Evolutionary conservation across 2,888 invertebrate genomes (phyloP).

Genomic region (Homarus gammarus): DNA sequence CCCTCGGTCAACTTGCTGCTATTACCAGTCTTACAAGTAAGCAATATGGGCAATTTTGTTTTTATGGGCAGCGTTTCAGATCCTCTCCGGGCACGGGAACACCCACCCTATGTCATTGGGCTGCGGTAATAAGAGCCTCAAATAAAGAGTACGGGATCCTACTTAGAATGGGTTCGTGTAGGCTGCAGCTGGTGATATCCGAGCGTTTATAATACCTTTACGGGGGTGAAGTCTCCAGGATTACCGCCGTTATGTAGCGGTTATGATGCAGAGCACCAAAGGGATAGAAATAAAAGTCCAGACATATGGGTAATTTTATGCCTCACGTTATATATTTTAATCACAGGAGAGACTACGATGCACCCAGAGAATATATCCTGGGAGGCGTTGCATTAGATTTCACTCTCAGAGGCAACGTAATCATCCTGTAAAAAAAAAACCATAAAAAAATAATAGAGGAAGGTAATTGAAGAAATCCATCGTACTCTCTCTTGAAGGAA

Average conservation of each 20-base stretch:
- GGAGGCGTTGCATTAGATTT: too few relatives aligned
- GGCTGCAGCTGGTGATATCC: neutral
- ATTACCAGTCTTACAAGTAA: slow-evolving; percentile 13
- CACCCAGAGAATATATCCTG: too few relatives aligned
- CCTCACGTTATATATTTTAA: neutral
- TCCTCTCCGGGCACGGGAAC: neutral
- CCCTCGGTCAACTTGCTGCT: neutral
- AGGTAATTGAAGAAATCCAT: too few relatives aligned
- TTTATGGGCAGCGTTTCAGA: neutral
- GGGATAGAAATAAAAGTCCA: neutral
- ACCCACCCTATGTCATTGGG: neutral
- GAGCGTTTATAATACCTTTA: slow-evolving; percentile 11
- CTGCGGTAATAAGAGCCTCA: neutral
- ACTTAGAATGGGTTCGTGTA: neutral
- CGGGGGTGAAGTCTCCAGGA: neutral
- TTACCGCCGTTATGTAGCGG: neutral
- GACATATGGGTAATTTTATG: neutral
- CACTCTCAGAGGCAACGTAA: too few relatives aligned
- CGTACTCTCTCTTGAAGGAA: too few relatives aligned
- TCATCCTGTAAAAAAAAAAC: too few relatives aligned
- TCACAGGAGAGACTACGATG: neutral
- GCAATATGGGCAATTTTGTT: neutral
- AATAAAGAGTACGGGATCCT: neutral
- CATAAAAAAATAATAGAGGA: too few relatives aligned
- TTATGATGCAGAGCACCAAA: neutral